phyloP scores from a whole-genome alignment of 2,888 invertebrate species.

The Rhimphoctona megacephalus region DNA sequence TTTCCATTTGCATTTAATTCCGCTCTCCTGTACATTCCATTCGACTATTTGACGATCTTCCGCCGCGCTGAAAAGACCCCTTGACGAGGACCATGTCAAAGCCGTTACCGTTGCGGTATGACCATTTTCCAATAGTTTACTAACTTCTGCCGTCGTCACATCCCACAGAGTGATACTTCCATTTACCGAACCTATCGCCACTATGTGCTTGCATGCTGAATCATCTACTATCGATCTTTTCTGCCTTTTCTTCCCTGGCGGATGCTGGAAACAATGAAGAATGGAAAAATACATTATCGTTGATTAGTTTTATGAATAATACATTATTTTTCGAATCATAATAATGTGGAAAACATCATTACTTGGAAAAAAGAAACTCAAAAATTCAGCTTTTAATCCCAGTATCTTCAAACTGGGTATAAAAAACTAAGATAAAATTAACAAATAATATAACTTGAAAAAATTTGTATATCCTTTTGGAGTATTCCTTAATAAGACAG shows the following conservation, averaged over 20 bases:
- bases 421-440: no score
- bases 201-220: constrained; percentile 83
- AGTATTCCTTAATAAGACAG: no score
- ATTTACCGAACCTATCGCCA: constrained; percentile 91
- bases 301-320: not conserved
- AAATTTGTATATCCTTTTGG: no score
- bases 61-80: constrained; percentile 87
- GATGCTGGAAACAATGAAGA: constrained; percentile 80
- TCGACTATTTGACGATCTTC: constrained; percentile 87
- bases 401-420: no score
- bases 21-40: constrained; percentile 85
- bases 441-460: no score
- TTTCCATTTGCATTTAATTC: constrained; percentile 88
- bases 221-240: constrained; percentile 82
- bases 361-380: not conserved
- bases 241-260: constrained; percentile 80
- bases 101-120: constrained; percentile 86
- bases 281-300: not conserved
- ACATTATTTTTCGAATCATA: not conserved
- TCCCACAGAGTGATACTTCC: constrained; percentile 91
- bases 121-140: constrained; percentile 82
- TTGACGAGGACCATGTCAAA: constrained; percentile 85
- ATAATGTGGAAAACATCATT: not conserved
- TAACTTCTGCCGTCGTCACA: constrained; percentile 84
- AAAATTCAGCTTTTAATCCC: no score